A percentile compares a stretch with the other conserved stretches of the same genome.
These are phyloP conservation scores for Trichonephila inaurata DNA, from an alignment of 1,140 invertebrate genomes.

Conservation along the genomic window DNA sequence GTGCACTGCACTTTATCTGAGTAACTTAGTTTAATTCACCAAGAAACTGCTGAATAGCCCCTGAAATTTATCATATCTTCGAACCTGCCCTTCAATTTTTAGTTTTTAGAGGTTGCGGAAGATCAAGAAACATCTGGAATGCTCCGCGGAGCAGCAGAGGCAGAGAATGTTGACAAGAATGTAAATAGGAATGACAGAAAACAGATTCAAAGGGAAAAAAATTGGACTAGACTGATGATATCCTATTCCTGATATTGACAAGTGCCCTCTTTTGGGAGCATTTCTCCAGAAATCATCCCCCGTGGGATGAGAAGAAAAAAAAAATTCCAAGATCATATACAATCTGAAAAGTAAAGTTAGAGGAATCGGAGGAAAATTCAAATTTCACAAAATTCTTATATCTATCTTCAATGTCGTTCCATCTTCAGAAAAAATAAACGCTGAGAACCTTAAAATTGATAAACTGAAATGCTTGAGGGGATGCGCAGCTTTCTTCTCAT, in stretches of 20 bases:
- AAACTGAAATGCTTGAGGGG: background rate
- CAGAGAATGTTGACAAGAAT: background rate
- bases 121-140: background rate
- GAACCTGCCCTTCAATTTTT: background rate
- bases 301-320: background rate
- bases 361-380: background rate
- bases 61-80: background rate
- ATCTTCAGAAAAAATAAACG: background rate
- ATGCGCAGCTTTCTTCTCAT: constrained; percentile 24
- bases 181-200: constrained; percentile 16
- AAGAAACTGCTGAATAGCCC: background rate
- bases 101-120: background rate
- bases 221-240: background rate
- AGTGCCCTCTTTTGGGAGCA: background rate
- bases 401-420: background rate
- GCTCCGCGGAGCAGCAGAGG: background rate
- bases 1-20: background rate
- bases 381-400: background rate
- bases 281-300: background rate
- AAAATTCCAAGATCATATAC: background rate
- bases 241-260: constrained; percentile 11
- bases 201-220: background rate
- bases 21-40: background rate
- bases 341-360: background rate
- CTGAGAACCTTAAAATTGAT: background rate